phyloP scores from a whole-genome alignment of 2,113 vertebrate species.

The Prochilodus magdalenae region DNA sequence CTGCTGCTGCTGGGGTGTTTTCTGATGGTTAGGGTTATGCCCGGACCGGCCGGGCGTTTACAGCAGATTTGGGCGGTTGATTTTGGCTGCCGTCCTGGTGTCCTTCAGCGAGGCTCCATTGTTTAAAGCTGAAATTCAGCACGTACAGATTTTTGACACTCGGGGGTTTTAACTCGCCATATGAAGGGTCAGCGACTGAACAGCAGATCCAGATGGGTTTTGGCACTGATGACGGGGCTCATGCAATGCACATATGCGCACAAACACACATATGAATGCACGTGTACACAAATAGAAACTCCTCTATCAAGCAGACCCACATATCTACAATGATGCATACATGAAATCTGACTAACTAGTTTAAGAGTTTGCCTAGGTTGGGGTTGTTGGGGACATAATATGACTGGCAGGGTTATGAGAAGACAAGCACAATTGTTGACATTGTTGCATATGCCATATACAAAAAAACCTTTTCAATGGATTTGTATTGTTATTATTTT shows the following conservation, averaged over 20 bases:
- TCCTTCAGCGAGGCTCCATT: slow-evolving; percentile 40
- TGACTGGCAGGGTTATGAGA: too few species aligned
- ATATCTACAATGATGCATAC: not conserved
- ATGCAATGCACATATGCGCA: not conserved
- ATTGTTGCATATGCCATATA: too few species aligned
- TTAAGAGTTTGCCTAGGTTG: not conserved
- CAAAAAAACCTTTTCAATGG: too few species aligned
- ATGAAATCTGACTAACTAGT: not conserved
- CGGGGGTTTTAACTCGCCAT: slow-evolving; percentile 35
- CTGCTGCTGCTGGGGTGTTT: not conserved
- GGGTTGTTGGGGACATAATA: too few species aligned
- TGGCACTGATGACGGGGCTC: not conserved
- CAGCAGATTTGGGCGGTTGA: slow-evolving; percentile 1
- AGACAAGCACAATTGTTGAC: too few species aligned
- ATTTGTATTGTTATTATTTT: too few species aligned
- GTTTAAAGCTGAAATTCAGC: slow-evolving; percentile 45
- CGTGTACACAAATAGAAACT: not conserved
- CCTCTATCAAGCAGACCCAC: not conserved
- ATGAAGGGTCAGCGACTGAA: slow-evolving; percentile 34
- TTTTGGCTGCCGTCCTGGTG: slow-evolving; percentile 28
- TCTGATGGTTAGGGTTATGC: not conserved
- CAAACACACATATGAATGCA: not conserved
- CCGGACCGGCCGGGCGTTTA: not conserved
- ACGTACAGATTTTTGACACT: slow-evolving; percentile 41
- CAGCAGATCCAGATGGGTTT: slow-evolving; percentile 32